Percentiles rank a stretch among this genome's conserved stretches.
Evolutionary conservation across 2,113 vertebrate species (phyloP).

Genomic region (Kryptolebias marmoratus): DNA sequence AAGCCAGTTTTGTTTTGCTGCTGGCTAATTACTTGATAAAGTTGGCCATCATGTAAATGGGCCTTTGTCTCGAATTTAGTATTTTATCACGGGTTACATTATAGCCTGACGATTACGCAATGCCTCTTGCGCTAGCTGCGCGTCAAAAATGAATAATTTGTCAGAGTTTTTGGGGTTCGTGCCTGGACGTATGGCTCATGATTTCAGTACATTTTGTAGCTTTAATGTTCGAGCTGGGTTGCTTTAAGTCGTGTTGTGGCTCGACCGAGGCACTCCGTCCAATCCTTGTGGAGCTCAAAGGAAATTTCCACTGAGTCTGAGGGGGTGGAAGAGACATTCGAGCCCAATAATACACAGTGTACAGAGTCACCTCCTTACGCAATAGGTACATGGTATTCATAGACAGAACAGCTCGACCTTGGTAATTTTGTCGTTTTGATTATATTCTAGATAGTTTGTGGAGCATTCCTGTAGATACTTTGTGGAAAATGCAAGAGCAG

Average conservation of each 20-base stretch:
- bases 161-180: not conserved
- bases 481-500: not conserved
- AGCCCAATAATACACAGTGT: conserved; percentile 28
- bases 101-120: not conserved
- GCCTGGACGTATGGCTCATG: not conserved
- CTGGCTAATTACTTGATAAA: accelerated
- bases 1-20: not conserved
- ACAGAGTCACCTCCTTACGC: not conserved
- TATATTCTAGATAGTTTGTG: not conserved
- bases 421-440: not conserved
- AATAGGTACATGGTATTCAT: not conserved
- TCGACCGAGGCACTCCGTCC: conserved; percentile 23
- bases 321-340: not conserved
- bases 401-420: not conserved
- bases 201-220: not conserved
- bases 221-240: not conserved
- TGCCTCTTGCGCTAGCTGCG: not conserved
- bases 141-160: not conserved
- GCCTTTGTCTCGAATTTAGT: not conserved
- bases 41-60: not conserved
- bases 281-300: conserved; percentile 48
- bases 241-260: conserved; percentile 23
- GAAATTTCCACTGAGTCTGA: conserved; percentile 73
- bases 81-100: not conserved
- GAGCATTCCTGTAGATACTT: not conserved